Conservation (phyloP, 1,140 invertebrate species). For the Chironomus striatipennis region DNA sequence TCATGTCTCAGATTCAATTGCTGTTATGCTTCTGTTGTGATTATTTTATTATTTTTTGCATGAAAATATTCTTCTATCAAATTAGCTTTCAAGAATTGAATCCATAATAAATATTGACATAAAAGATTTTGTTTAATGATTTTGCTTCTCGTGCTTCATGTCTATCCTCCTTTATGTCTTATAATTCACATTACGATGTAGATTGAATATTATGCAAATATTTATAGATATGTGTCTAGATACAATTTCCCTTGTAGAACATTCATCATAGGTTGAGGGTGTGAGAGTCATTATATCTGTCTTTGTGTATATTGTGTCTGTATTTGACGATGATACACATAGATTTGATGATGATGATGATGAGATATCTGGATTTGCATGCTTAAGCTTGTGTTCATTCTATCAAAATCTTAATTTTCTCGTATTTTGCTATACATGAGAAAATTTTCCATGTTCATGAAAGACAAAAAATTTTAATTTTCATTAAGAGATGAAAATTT, state of each 20-base stretch:
- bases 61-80: neutral
- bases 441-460: no score
- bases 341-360: neutral
- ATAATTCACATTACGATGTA: neutral
- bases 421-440: neutral
- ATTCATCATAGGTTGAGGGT: neutral
- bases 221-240: neutral
- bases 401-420: neutral
- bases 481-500: no score
- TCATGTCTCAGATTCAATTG: no score
- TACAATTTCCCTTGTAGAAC: neutral
- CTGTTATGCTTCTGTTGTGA: no score
- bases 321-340: neutral
- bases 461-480: no score
- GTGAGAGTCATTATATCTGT: neutral
- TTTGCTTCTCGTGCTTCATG: neutral
- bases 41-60: no score
- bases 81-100: conserved; percentile 14
- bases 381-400: neutral
- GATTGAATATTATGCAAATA: conserved; percentile 14
- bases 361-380: neutral
- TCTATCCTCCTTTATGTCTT: neutral
- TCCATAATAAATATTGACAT: conserved; percentile 14
- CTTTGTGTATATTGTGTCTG: neutral
- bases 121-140: conserved; percentile 10